Conservation (phyloP, 2,797 vertebrate genomes). For the Periophthalmus magnuspinnatus region DNA sequence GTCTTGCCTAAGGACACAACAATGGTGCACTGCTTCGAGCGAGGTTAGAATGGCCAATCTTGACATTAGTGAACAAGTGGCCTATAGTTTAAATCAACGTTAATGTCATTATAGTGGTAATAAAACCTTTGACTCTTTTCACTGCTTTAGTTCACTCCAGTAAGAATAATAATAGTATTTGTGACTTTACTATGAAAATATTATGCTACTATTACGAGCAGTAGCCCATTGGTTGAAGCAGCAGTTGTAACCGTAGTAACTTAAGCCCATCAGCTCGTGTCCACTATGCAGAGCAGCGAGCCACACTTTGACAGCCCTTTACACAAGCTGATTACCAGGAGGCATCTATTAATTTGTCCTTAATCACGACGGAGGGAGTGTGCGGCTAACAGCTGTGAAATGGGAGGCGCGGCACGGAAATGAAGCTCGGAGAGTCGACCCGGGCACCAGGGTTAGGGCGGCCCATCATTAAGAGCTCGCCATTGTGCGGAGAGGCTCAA, state of each 20-base stretch:
- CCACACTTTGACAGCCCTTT: conserved; percentile 73
- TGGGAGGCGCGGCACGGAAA: conserved; percentile 80
- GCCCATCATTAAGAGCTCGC: conserved; percentile 75
- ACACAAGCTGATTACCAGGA: conserved; percentile 84
- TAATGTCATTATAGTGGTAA: too few relatives aligned
- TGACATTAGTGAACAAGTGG: too few relatives aligned
- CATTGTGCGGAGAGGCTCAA: conserved; percentile 73
- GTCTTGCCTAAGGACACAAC: too few relatives aligned
- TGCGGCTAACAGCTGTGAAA: conserved; percentile 85
- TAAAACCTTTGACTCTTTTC: too few relatives aligned
- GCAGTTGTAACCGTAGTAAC: not conserved
- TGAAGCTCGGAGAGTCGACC: conserved; percentile 75
- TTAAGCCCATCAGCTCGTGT: conserved; percentile 44
- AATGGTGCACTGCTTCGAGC: too few relatives aligned
- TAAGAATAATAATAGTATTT: too few relatives aligned
- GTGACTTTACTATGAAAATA: too few relatives aligned
- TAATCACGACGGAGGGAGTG: conserved; percentile 82
- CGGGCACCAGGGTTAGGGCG: conserved; percentile 72
- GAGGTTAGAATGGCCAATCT: too few relatives aligned
- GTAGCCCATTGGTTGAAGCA: not conserved
- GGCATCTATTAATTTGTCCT: conserved; percentile 80
- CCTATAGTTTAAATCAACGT: too few relatives aligned
- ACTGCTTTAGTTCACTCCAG: too few relatives aligned
- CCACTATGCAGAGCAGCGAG: conserved; percentile 56
- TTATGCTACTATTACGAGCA: too few relatives aligned